Percentiles rank a stretch among this genome's conserved stretches.
Conservation (phyloP, 64 coral and sea anemone genomes). For the Stylophora pistillata region DNA sequence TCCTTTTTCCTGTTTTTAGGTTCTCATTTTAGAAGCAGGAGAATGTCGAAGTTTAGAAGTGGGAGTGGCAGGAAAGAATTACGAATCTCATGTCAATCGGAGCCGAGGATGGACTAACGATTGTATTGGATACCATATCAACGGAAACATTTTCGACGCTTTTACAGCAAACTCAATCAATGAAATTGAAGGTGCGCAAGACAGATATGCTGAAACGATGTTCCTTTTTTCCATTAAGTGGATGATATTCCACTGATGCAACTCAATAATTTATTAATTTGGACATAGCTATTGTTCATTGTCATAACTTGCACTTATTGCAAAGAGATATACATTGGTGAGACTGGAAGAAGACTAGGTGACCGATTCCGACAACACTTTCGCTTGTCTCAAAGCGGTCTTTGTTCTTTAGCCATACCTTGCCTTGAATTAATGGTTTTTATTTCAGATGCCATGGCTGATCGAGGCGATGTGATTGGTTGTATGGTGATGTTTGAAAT, state of each 20-base stretch:
- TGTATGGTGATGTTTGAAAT: constrained; percentile 5
- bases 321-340: too few relatives aligned
- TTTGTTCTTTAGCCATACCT: too few relatives aligned
- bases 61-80: constrained; percentile 19
- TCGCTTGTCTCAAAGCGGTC: too few relatives aligned
- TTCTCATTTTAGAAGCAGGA: constrained; percentile 9
- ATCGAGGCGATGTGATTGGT: constrained; percentile 28
- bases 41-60: constrained; percentile 6
- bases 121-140: constrained; percentile 16
- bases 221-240: too few relatives aligned
- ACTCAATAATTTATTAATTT: too few relatives aligned
- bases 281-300: neutral
- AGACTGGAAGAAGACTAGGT: too few relatives aligned
- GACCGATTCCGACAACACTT: too few relatives aligned
- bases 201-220: too few relatives aligned
- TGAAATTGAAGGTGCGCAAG: neutral
- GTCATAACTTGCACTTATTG: too few relatives aligned
- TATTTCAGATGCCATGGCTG: constrained; percentile 30
- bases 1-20: neutral
- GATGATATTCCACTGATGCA: too few relatives aligned
- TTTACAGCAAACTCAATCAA: neutral
- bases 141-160: constrained; percentile 14
- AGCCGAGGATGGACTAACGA: constrained; percentile 9
- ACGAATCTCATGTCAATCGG: neutral
- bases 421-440: neutral